Evolutionary conservation across 2,113 vertebrate genomes (phyloP).

Genomic region (Puffinus mauretanicus): DNA sequence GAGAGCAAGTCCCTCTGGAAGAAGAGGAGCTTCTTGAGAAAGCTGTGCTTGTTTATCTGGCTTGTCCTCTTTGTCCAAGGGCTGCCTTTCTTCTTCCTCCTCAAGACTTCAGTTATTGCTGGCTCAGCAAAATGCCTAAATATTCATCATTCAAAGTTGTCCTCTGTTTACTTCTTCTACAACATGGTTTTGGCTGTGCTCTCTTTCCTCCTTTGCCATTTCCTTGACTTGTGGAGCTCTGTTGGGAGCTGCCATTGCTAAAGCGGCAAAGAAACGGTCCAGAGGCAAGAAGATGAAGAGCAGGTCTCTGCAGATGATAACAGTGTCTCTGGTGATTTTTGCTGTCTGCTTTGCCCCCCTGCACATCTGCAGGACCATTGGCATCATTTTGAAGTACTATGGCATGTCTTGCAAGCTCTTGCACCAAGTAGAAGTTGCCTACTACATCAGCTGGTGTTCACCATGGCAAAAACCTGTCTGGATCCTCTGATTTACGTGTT

Average conservation of each 20-base stretch:
- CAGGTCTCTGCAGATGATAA: constrained; percentile 70
- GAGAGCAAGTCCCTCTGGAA: constrained; percentile 65
- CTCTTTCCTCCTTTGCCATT: constrained; percentile 61
- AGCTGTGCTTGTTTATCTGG: constrained; percentile 68
- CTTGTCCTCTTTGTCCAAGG: constrained; percentile 47
- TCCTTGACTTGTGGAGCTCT: constrained; percentile 59
- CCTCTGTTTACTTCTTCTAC: constrained; percentile 48
- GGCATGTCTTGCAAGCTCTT: not conserved
- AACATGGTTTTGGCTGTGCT: constrained; percentile 50
- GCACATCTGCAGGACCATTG: constrained; percentile 60
- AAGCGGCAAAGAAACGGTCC: constrained; percentile 40
- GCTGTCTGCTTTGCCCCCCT: constrained; percentile 71
- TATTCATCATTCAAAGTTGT: constrained; percentile 60
- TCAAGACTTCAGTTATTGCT: constrained; percentile 49
- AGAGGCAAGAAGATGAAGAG: constrained; percentile 64
- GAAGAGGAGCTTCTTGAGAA: constrained; percentile 59
- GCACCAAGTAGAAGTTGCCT: constrained; percentile 3
- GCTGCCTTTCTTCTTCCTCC: constrained; percentile 42
- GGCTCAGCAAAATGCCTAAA: constrained; percentile 60
- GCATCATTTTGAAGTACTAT: constrained; percentile 20
- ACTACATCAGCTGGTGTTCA: constrained; percentile 45
- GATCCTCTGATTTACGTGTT: constrained; percentile 53
- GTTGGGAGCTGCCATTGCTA: constrained; percentile 55
- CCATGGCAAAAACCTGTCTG: constrained; percentile 62
- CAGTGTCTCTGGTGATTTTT: constrained; percentile 68